A percentile compares a stretch with the other conserved stretches of the same genome.
Evolutionary conservation across 2,797 vertebrate species (phyloP).

Genomic region (Luscinia megarhynchos): DNA sequence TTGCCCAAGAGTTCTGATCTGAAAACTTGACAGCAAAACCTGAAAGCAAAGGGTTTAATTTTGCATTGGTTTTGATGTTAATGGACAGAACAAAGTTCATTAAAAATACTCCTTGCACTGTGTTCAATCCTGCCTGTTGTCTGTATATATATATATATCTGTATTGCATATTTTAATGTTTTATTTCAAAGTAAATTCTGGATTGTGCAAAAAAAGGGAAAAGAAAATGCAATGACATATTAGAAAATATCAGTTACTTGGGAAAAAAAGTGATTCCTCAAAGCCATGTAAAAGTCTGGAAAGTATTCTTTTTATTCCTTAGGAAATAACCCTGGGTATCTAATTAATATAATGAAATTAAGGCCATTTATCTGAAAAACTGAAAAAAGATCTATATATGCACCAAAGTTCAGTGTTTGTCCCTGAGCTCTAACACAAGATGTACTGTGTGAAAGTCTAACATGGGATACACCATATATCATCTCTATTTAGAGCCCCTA

Average conservation of each 20-base stretch:
- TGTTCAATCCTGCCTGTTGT: background rate
- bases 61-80: background rate
- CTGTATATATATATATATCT: background rate
- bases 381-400: slow-evolving; percentile 64
- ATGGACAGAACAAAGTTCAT: background rate
- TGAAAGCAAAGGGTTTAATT: background rate
- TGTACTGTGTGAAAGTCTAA: slow-evolving; percentile 55
- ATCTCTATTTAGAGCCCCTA: slow-evolving; percentile 73
- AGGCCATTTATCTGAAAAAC: slow-evolving; percentile 68
- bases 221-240: background rate
- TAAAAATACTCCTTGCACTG: background rate
- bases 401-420: slow-evolving; percentile 70
- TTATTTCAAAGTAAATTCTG: background rate
- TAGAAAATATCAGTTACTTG: background rate
- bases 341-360: slow-evolving; percentile 75
- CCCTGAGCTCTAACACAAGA: slow-evolving; percentile 67
- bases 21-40: slow-evolving; percentile 5
- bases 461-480: slow-evolving; percentile 57
- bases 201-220: background rate
- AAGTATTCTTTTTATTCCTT: slow-evolving; percentile 70
- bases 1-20: background rate
- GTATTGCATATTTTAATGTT: background rate
- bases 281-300: slow-evolving; percentile 51
- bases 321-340: slow-evolving; percentile 70
- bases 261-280: slow-evolving; percentile 47